Evolutionary conservation across 1,140 invertebrate genomes (phyloP), one percentile per base, ranked within the genome.

Genomic region (Formica selysi): DNA sequence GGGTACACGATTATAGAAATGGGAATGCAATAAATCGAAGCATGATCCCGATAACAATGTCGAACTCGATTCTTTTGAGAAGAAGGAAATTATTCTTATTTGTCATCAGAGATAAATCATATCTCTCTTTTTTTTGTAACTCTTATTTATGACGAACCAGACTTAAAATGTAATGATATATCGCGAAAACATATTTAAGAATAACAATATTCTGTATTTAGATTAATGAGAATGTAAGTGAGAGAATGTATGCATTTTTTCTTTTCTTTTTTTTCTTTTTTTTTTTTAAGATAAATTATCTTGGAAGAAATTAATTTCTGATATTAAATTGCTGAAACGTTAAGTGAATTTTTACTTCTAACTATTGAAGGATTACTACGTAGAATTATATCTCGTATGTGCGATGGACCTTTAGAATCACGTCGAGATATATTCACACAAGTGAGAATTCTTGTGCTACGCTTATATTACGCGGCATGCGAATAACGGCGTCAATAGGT

Each of bases 371-470:
- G 38, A 68, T 57, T 70, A 13, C n/a, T 3, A 19, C 2, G 29
- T 29, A 19, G 44, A 32, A 64, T 54, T 80, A 36, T 48, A 38
- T 57, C 76, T 41, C 41, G 26, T 51, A 38, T 11, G 26, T 68
- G 76, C 76, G 36, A 38, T 38, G 32, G 32, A 16, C n/a, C 64
- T 48, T 68, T 22, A 38, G 76, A 32, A 64, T 41, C 38, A 6
- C n/a, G 29, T 22, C 32, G 36, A 36, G 32, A 10, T n/a, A 4
- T 38, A 22, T 68, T 80, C 48, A 13, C 44, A 79, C n/a, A 44
- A 80, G 64, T 29, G 76, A 38, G 48, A 22, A 68, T 80, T 64
- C 76, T 80, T 68, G 16, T 51, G 76, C 68, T 80, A 80, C 32
- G n/a, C 16, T 79, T 70, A 80, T 68, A 68, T 74, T 74, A 61